Evolutionary conservation across 2,888 invertebrate species (phyloP).

Genomic region (Actias luna): DNA sequence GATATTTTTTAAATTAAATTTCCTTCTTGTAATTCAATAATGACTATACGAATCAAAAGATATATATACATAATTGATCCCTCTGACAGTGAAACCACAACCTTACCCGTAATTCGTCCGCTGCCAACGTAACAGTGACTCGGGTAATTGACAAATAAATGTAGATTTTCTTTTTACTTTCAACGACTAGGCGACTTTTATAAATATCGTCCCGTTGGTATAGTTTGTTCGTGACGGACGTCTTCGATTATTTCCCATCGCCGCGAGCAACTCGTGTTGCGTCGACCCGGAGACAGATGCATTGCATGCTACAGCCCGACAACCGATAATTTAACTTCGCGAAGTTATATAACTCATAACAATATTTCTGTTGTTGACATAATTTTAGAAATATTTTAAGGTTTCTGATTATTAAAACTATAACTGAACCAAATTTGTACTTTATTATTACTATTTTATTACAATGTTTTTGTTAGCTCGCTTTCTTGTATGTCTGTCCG

Average conservation of each 20-base stretch:
- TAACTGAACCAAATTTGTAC: too few species aligned
- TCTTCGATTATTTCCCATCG: slow-evolving; percentile 1
- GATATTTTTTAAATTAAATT: too few species aligned
- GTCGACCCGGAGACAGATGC: not conserved
- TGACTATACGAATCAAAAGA: too few species aligned
- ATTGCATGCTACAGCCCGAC: not conserved
- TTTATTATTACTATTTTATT: too few species aligned
- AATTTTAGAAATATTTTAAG: too few species aligned
- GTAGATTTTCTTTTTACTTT: slow-evolving; percentile 9
- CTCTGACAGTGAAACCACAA: slow-evolving; percentile 23
- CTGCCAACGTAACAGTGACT: slow-evolving; percentile 19
- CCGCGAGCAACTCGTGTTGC: not conserved
- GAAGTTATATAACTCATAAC: not conserved
- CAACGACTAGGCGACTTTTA: slow-evolving; percentile 4
- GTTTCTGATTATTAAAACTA: too few species aligned
- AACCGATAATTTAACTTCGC: not conserved
- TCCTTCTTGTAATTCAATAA: too few species aligned
- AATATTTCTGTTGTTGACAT: not conserved
- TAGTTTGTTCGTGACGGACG: not conserved
- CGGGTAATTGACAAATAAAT: slow-evolving; percentile 12
- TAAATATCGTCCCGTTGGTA: slow-evolving; percentile 7
- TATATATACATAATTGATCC: not conserved
- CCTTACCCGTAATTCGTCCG: slow-evolving; percentile 18
- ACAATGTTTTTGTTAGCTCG: too few species aligned
- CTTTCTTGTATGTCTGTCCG: too few species aligned